A percentile compares a stretch with the other conserved stretches of the same genome.
Evolutionary conservation across 2,797 vertebrate species (phyloP).

Genomic region (Fringilla coelebs): DNA sequence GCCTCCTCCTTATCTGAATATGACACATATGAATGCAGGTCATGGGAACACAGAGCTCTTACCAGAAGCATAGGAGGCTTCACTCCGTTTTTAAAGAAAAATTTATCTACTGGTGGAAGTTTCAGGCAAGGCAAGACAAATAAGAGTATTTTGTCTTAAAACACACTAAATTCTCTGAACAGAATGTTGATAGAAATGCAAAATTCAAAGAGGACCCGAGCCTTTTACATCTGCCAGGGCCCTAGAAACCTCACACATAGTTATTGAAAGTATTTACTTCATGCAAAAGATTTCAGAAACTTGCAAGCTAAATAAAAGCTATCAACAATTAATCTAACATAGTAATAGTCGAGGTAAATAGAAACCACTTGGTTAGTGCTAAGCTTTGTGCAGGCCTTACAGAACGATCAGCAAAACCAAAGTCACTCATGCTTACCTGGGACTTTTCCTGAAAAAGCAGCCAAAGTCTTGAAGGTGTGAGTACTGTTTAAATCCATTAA

Average conservation of each 20-base stretch:
- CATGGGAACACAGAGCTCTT: not conserved
- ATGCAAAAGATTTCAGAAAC: not conserved
- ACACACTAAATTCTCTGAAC: not conserved
- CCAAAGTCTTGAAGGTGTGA: not conserved
- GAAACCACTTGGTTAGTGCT: not conserved
- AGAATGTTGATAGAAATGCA: not conserved
- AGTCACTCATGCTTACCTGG: not conserved
- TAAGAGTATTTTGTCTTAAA: not conserved
- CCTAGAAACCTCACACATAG: not conserved
- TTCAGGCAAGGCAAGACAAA: not conserved
- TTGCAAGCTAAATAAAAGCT: not conserved
- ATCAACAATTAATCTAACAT: not conserved
- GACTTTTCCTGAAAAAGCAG: not conserved
- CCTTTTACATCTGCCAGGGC: not conserved
- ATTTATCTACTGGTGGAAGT: not conserved
- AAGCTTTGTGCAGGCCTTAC: not conserved
- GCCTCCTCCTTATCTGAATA: conserved; percentile 8
- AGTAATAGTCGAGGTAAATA: not conserved
- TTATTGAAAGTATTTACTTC: not conserved
- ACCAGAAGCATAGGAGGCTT: not conserved
- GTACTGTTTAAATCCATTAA: not conserved
- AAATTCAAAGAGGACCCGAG: not conserved
- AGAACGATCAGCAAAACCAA: not conserved
- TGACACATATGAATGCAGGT: not conserved
- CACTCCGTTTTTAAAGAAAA: not conserved